Base-by-base conservation (phyloP, 2,113 vertebrate species). In the Gavialis gangeticus region DNA sequence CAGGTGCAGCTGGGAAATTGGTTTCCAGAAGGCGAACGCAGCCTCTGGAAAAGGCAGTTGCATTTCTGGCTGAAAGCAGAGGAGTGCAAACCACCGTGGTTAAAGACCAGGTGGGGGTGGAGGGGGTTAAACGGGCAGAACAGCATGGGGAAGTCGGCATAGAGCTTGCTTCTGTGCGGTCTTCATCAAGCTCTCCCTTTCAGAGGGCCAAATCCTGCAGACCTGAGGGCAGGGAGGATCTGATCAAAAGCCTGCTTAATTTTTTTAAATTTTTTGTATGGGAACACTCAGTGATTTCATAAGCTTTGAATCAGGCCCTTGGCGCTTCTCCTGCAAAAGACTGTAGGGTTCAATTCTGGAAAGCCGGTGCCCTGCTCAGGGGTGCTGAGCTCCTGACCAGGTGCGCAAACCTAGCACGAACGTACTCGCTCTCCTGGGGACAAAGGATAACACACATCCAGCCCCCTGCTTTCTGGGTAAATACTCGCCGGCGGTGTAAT, bases 191-290 rank as follows among this genome's bases (percentile, higher is more conserved):
- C 67, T 91, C 6, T 67, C 85, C 62, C 75, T 82, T 79, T 60
- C 34, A 62, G 24, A 60, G 14, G 27, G 57, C n/a, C 57, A 62
- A 24, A 79, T 46, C 22, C 30, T 18, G 14, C 0, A 82, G 57
- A 58, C 83, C n/a, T 14, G 5, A 91, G 21, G 28, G 84, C 82
- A 91, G 8, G 22, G 11, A 73, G 34, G 81, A 91, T 79, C 88
- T 94, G 87, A 90, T 69, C 54, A 83, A 91, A 92, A 75, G 16
- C 12, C 30, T 73, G n/a, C 69, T 18, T 19, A 54, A 81, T 37
- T 93, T 19, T 84, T 1, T 37, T 25, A 14, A 60, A 59, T 82
- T 78, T 83, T 58, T 8, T 75, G n/a, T 46, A 17, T 34, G 67
- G 19, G 37, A 71, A 71, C 30, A 22, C 30, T 21, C 30, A 37